Percentiles rank a stretch among this genome's conserved stretches.
phyloP scores from a whole-genome alignment of 2,113 vertebrate species.

The Triplophysa rosa region DNA sequence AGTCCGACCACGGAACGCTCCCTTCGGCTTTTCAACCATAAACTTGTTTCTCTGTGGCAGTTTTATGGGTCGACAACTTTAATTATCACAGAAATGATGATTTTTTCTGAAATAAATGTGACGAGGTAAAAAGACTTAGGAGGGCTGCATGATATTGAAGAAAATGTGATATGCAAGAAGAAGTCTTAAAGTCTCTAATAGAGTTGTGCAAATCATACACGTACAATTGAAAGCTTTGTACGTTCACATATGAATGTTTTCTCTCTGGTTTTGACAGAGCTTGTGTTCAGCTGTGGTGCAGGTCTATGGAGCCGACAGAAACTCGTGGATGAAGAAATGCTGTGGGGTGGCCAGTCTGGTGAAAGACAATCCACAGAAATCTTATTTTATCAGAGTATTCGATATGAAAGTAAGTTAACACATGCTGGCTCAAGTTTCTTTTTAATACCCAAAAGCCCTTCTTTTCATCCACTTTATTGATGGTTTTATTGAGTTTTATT shows the following conservation, averaged over 20 bases:
- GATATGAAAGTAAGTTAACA: conserved; percentile 86
- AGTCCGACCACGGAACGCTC: not conserved
- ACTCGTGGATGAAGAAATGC: conserved; percentile 90
- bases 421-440: not conserved
- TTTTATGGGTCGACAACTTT: not conserved
- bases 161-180: no score
- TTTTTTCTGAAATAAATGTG: no score
- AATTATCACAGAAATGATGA: no score
- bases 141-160: no score
- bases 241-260: not conserved
- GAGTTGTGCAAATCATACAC: no score
- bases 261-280: conserved; percentile 68
- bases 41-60: no score
- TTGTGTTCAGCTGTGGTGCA: conserved; percentile 91
- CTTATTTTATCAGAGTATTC: conserved; percentile 95
- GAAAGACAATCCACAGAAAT: conserved; percentile 93
- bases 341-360: conserved; percentile 95
- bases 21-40: not conserved
- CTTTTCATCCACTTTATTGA: not conserved
- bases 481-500: not conserved
- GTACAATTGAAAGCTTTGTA: no score
- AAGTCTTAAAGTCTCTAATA: no score
- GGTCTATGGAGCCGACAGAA: conserved; percentile 87
- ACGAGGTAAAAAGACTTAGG: no score
- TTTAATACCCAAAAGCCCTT: not conserved